Conservation (phyloP, 1,140 invertebrate genomes). For the Lasioglossum baleicum region DNA sequence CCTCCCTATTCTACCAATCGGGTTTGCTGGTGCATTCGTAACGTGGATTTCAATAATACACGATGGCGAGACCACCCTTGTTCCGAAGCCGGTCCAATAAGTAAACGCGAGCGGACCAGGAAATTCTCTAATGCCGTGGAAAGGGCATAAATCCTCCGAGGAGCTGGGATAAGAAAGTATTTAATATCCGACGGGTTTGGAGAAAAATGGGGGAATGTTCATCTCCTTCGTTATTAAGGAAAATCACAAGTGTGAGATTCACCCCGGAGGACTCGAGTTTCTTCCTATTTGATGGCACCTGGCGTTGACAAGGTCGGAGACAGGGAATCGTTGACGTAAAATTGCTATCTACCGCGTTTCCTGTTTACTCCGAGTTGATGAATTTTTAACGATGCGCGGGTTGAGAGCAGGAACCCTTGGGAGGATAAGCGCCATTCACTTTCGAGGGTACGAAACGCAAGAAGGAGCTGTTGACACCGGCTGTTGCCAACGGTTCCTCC, state of each 20-base stretch:
- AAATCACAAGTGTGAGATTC: too few species aligned
- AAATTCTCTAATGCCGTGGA: too few species aligned
- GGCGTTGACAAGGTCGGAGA: too few species aligned
- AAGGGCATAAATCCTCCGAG: too few species aligned
- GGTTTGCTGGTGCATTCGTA: slow-evolving; percentile 53
- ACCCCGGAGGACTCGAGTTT: too few species aligned
- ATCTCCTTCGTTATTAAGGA: too few species aligned
- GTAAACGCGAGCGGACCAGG: too few species aligned
- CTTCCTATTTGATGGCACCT: too few species aligned
- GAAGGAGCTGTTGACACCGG: slow-evolving; percentile 57
- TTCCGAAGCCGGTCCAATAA: too few species aligned
- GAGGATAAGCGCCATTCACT: slow-evolving; percentile 30
- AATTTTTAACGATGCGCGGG: slow-evolving; percentile 56
- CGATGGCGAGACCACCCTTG: slow-evolving; percentile 32
- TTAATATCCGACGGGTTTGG: too few species aligned
- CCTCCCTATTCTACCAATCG: slow-evolving; percentile 61
- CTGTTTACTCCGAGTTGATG: not conserved
- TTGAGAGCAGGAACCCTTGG: slow-evolving; percentile 25
- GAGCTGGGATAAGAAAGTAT: too few species aligned
- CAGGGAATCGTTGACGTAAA: slow-evolving; percentile 1
- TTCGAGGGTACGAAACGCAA: slow-evolving; percentile 52
- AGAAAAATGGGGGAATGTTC: too few species aligned
- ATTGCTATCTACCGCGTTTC: slow-evolving; percentile 10
- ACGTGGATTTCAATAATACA: slow-evolving; percentile 66
- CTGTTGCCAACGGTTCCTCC: slow-evolving; percentile 55